Evolutionary conservation across 1,140 invertebrate genomes (phyloP), one percentile per base, ranked within the genome.

Genomic region (Pygmarrhopalites habei): DNA sequence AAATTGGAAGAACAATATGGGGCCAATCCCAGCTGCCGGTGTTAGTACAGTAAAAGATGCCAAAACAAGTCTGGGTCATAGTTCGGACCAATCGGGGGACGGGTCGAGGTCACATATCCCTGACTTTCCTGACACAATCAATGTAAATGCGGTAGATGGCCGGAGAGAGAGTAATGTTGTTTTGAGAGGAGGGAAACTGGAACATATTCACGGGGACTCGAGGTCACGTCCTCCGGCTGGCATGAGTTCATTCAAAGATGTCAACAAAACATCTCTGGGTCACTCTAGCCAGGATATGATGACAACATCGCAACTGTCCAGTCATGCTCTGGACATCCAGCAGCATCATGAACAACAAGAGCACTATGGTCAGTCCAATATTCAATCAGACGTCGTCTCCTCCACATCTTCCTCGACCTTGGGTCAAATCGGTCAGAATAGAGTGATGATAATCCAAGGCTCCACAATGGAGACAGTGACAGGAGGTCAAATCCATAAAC

Each of bases 381-480:
- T n/a, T n/a, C n/a, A n/a, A n/a, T n/a, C n/a, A n/a, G n/a, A n/a
- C n/a, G 21, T 32, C 14, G 5, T 26, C 25, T 55, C 51, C 4
- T 28, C 51, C 25, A 32, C 25, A n/a, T 56, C 53, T 3, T 56
- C 53, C n/a, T 19, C 19, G 10, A 56, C 26, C 5, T 26, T 29
- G 39, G 23, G 25, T 41, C 7, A 39, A 19, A 5, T 35, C 53
- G 7, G 32, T 32, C 5, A 7, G 29, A 21, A 41, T n/a, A 5
- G 21, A 17, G 28, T 17, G 12, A 12, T 15, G 15, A 35, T 12
- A 30, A n/a, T 65, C 35, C 62, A 58, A 7, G 68, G 68, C 2
- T 67, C 68, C 1, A 62, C 62, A 51, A n/a, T 65, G 2, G 65
- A 70, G 53, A 67, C 68, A 19, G 47, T 47, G 5, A 58, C 65